Conservation (phyloP, 2,113 vertebrate species). For the Stomatorhinus ivindoensis region DNA sequence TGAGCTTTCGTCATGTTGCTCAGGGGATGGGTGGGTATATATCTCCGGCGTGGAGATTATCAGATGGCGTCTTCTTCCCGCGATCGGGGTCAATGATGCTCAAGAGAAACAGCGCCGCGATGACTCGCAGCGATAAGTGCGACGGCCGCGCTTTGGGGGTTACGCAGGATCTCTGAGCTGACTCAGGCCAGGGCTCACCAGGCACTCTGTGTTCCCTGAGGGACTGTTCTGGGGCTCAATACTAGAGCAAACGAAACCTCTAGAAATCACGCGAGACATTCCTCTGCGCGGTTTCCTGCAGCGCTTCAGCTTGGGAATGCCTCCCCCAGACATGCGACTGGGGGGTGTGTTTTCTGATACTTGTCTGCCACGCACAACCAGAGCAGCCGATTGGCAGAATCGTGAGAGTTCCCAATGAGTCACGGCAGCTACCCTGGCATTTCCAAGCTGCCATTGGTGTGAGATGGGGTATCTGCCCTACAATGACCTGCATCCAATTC, state of each 20-base stretch:
- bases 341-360: neutral
- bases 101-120: neutral
- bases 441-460: neutral
- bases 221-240: neutral
- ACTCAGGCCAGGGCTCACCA: no score
- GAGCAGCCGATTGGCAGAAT: neutral
- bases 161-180: neutral
- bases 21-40: neutral
- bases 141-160: neutral
- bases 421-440: neutral
- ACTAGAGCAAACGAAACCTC: neutral
- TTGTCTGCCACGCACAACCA: neutral
- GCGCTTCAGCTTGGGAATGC: neutral
- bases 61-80: slow-evolving; percentile 2
- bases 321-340: neutral
- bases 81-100: neutral
- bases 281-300: neutral
- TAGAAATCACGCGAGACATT: neutral
- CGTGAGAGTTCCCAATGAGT: no score
- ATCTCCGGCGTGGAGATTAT: neutral
- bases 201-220: neutral
- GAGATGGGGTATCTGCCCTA: neutral
- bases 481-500: neutral
- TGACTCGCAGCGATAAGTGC: neutral
- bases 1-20: neutral